Percentiles rank a stretch among this genome's conserved stretches.
phyloP scores from a whole-genome alignment of 2,113 vertebrate genomes.

The Campylomormyrus tamandua region DNA sequence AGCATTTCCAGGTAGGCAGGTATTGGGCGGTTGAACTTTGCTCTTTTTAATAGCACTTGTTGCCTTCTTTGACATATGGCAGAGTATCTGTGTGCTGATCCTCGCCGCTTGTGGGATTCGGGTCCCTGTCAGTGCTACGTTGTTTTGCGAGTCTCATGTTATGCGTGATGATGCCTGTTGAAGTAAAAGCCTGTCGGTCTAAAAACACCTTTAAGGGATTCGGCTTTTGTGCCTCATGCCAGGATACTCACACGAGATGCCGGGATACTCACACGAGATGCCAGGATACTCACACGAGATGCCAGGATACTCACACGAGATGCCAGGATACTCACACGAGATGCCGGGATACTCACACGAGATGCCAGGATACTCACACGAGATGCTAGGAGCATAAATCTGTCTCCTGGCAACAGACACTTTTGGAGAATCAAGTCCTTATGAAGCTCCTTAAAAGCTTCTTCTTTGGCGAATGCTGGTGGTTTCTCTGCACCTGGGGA shows the following conservation, averaged over 20 bases:
- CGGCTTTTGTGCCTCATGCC: neutral
- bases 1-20: neutral
- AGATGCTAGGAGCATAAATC: neutral
- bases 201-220: neutral
- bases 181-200: neutral
- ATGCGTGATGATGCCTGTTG: neutral
- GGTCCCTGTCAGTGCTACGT: neutral
- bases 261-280: neutral
- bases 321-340: neutral
- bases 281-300: neutral
- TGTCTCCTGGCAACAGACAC: slow-evolving; percentile 4
- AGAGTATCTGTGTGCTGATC: neutral
- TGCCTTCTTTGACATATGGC: neutral
- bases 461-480: neutral
- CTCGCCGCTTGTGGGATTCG: neutral
- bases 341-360: too few species aligned
- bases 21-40: neutral
- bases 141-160: neutral
- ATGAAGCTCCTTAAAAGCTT: neutral
- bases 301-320: too few species aligned
- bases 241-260: neutral
- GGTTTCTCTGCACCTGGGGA: neutral
- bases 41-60: neutral
- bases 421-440: neutral
- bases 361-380: neutral